These are phyloP conservation scores for Podarcis lilfordi DNA, from an alignment of 2,797 vertebrate genomes.

Conservation along the genomic window DNA sequence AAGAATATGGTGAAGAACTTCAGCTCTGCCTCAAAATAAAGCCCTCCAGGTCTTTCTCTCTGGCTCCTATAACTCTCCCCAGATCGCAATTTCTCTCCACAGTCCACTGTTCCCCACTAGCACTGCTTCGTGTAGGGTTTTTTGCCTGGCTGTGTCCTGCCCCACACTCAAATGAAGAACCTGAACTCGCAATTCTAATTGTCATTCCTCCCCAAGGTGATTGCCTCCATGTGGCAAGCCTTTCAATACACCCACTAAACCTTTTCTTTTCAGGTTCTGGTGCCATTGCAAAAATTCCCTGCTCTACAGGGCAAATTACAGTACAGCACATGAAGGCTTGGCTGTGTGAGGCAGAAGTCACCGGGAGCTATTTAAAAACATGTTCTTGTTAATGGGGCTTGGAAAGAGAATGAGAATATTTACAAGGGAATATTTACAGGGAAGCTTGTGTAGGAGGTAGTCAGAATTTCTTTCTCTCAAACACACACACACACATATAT, in stretches of 20 bases:
- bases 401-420: neutral
- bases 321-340: neutral
- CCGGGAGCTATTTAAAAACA: neutral
- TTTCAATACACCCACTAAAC: neutral
- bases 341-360: neutral
- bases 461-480: too few relatives aligned
- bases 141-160: too few relatives aligned
- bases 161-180: too few relatives aligned
- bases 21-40: too few relatives aligned
- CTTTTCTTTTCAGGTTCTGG: neutral
- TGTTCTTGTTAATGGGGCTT: conserved; percentile 22
- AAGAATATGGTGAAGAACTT: neutral
- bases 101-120: too few relatives aligned
- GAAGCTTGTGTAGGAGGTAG: neutral
- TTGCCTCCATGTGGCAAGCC: neutral
- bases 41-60: too few relatives aligned
- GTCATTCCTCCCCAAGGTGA: neutral
- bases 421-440: conserved; percentile 5
- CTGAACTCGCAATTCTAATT: too few relatives aligned
- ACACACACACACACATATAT: too few relatives aligned
- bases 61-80: too few relatives aligned
- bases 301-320: neutral
- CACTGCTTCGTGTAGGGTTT: too few relatives aligned
- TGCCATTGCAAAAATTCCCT: neutral
- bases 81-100: too few relatives aligned